phyloP scores from a whole-genome alignment of 2,888 invertebrate species.

The Amblyteles armatorius region DNA sequence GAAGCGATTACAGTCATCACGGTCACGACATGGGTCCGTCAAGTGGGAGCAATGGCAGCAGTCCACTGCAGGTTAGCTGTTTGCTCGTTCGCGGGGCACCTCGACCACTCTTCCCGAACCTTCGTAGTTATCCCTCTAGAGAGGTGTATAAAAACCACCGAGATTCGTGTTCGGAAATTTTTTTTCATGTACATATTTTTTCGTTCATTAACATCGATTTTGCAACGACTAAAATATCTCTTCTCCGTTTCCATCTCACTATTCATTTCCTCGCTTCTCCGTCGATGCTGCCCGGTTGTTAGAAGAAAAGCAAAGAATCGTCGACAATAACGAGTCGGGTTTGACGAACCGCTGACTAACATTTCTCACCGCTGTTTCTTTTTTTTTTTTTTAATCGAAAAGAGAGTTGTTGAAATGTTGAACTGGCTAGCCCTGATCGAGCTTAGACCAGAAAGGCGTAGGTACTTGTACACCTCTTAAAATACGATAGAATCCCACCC shows the following conservation, averaged over 20 bases:
- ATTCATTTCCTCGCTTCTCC: slow-evolving; percentile 3
- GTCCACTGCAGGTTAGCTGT: slow-evolving; percentile 84
- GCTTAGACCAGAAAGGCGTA: slow-evolving; percentile 42
- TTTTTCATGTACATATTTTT: not conserved
- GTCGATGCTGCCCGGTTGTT: not conserved
- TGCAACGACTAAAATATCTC: not conserved
- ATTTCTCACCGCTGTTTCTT: slow-evolving; percentile 27
- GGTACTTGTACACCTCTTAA: slow-evolving; percentile 81
- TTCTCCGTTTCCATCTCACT: not conserved
- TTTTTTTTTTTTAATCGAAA: not conserved
- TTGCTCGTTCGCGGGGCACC: slow-evolving; percentile 73
- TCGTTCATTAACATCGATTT: not conserved
- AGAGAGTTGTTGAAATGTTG: slow-evolving; percentile 13
- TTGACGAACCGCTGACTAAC: slow-evolving; percentile 35
- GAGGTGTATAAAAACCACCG: slow-evolving; percentile 77
- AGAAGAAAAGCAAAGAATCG: not conserved
- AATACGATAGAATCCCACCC: slow-evolving; percentile 83
- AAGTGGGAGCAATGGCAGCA: slow-evolving; percentile 84
- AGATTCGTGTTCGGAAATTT: slow-evolving; percentile 28
- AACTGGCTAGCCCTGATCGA: slow-evolving; percentile 23
- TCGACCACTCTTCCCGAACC: slow-evolving; percentile 75
- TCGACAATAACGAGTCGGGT: not conserved
- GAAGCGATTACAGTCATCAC: slow-evolving; percentile 91
- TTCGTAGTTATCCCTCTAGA: slow-evolving; percentile 82
- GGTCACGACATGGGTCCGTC: slow-evolving; percentile 82